phyloP scores from a whole-genome alignment of 2,113 vertebrate species.

The Spheniscus mendiculus region DNA sequence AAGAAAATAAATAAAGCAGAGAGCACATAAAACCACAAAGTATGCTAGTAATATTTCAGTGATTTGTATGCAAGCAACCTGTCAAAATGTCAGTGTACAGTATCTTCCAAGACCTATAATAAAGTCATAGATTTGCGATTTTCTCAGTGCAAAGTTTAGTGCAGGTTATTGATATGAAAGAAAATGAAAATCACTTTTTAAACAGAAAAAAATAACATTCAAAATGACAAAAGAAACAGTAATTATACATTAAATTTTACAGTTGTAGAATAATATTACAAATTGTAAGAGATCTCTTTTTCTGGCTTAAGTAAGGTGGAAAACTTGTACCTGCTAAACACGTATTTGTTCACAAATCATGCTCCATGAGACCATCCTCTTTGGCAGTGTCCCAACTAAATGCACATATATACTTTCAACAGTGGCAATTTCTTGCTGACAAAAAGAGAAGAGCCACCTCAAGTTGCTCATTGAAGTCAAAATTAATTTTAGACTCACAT shows the following conservation, averaged over 20 bases:
- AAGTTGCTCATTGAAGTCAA: neutral
- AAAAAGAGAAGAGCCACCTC: neutral
- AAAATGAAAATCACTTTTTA: neutral
- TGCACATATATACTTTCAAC: neutral
- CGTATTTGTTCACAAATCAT: neutral
- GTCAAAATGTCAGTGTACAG: neutral
- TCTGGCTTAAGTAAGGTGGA: neutral
- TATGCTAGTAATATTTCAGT: neutral
- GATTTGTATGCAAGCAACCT: conserved; percentile 19
- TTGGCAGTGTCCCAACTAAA: neutral
- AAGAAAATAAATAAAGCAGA: neutral
- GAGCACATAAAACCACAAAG: neutral
- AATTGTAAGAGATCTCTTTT: neutral
- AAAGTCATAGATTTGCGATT: neutral
- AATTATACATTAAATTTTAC: neutral
- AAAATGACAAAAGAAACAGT: neutral
- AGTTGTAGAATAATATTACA: neutral
- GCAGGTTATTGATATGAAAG: neutral
- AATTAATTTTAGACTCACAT: neutral
- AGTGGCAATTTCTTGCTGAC: neutral
- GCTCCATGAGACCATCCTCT: neutral
- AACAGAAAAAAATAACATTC: neutral
- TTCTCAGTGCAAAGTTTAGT: neutral
- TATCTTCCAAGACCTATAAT: neutral
- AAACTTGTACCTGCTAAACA: neutral